These are phyloP conservation scores for Nymphalis urticae DNA, from an alignment of 2,888 invertebrate genomes.

Conservation along the genomic window DNA sequence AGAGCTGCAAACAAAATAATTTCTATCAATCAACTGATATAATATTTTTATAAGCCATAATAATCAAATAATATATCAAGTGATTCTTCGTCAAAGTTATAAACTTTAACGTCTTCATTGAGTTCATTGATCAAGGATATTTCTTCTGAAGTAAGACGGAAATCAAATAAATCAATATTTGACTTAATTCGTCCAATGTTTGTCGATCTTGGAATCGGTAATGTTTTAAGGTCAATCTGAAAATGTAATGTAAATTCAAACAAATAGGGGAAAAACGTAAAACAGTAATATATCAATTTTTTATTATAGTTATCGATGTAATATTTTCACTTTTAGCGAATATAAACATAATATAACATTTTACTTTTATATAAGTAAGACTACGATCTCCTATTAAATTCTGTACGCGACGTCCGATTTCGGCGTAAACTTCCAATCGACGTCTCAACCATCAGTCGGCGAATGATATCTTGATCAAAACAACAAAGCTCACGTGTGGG, in stretches of 20 bases:
- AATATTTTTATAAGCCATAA: not conserved
- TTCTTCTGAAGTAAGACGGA: constrained; percentile 76
- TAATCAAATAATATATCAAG: not conserved
- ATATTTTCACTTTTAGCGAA: too few relatives aligned
- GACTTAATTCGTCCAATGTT: constrained; percentile 74
- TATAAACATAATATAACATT: not conserved
- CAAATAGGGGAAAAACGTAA: too few relatives aligned
- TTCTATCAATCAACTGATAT: too few relatives aligned
- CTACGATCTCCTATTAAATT: not conserved
- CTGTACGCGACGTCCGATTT: too few relatives aligned
- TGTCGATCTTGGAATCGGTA: constrained; percentile 82
- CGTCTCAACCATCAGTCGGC: too few relatives aligned
- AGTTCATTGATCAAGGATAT: constrained; percentile 72
- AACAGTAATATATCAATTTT: too few relatives aligned
- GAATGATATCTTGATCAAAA: too few relatives aligned
- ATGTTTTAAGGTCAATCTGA: constrained; percentile 75
- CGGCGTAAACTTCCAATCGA: too few relatives aligned
- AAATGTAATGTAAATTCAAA: constrained; percentile 27
- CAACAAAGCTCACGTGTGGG: too few relatives aligned
- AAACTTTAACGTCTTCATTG: constrained; percentile 58
- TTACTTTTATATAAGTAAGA: not conserved
- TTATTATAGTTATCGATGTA: too few relatives aligned
- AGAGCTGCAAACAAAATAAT: too few relatives aligned
- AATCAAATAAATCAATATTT: constrained; percentile 82
- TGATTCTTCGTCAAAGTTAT: constrained; percentile 16